Evolutionary conservation across 2,113 vertebrate genomes (phyloP).

Genomic region (Notarius quadriscutis): DNA sequence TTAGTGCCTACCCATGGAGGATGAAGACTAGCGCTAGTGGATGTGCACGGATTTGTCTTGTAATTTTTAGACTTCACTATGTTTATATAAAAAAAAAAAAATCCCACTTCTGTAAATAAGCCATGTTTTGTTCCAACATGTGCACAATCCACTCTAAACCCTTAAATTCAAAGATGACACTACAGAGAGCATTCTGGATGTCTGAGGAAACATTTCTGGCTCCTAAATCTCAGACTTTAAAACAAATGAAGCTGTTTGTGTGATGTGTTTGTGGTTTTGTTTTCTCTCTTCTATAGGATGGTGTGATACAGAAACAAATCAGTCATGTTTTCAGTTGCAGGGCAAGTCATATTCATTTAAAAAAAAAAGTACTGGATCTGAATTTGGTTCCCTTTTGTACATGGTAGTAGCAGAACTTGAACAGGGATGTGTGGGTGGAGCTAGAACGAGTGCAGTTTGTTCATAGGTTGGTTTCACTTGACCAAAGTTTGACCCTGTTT

Average conservation of each 20-base stretch:
- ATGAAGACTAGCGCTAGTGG: constrained; percentile 49
- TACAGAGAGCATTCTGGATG: not conserved
- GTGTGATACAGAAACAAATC: not conserved
- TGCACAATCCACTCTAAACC: not conserved
- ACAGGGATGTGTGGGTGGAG: not conserved
- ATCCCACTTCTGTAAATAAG: constrained; percentile 37
- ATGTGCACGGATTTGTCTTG: constrained; percentile 35
- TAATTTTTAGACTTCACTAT: not conserved
- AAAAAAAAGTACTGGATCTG: not conserved
- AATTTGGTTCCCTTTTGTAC: not conserved
- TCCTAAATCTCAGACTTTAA: not conserved
- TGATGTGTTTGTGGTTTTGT: not conserved
- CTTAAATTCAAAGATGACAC: not conserved
- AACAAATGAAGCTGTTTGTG: not conserved
- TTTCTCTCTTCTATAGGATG: not conserved
- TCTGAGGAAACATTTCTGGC: not conserved
- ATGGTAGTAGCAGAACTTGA: not conserved
- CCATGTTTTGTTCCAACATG: constrained; percentile 28
- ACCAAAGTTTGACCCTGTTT: too few relatives aligned
- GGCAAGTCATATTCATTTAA: not conserved
- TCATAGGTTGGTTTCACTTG: too few relatives aligned
- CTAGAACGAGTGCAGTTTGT: not conserved
- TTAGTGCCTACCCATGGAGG: constrained; percentile 56
- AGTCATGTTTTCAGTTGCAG: not conserved
- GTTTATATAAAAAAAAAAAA: not conserved